Evolutionary conservation across 2,797 vertebrate species (phyloP).

Genomic region (Sylvilagus floridanus): DNA sequence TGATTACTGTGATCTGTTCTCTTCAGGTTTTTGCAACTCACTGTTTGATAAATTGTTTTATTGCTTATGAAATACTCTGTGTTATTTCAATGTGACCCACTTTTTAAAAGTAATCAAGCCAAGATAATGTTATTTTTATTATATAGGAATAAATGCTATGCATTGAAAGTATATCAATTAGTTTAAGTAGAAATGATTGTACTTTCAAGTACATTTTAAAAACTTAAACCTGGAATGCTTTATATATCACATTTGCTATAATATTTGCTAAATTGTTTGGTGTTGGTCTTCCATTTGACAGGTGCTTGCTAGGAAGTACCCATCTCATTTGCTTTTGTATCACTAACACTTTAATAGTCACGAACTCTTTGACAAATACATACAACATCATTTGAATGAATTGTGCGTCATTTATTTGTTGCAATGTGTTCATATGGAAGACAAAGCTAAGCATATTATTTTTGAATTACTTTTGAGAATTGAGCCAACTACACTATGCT

Average conservation of each 20-base stretch:
- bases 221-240: slow-evolving; percentile 1
- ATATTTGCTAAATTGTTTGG: not conserved
- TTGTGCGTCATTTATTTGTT: not conserved
- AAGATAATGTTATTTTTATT: not conserved
- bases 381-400: not conserved
- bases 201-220: slow-evolving; percentile 15
- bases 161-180: not conserved
- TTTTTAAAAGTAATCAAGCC: not conserved
- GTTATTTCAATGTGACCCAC: not conserved
- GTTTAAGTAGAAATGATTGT: not conserved
- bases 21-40: not conserved
- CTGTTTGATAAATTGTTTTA: not conserved
- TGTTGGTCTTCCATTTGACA: not conserved
- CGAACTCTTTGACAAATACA: not conserved
- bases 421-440: not conserved
- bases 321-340: not conserved
- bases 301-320: not conserved
- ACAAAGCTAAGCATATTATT: not conserved
- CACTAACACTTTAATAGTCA: not conserved
- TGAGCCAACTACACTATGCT: not conserved
- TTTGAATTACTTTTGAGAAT: not conserved
- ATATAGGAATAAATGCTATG: not conserved
- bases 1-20: not conserved
- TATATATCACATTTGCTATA: not conserved
- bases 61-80: slow-evolving; percentile 25